Evolutionary conservation across 1,140 invertebrate species (phyloP).

Genomic region (Caenorhabditis remanei): DNA sequence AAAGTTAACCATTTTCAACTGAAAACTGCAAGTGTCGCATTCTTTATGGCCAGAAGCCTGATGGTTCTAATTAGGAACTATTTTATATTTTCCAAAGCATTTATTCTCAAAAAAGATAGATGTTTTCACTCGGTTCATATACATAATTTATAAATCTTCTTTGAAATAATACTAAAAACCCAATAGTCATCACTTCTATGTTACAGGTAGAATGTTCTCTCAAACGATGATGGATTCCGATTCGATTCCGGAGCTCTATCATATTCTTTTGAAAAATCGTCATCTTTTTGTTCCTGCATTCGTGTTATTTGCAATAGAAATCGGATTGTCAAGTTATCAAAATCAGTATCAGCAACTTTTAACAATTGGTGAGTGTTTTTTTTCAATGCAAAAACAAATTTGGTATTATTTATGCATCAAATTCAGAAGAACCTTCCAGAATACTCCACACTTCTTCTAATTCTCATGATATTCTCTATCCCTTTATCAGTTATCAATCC

Average conservation of each 20-base stretch:
- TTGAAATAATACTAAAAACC: neutral
- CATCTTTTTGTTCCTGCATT: neutral
- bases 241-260: neutral
- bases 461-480: neutral
- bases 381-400: neutral
- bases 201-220: neutral
- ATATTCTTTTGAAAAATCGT: neutral
- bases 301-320: neutral
- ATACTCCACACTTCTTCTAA: slow-evolving; percentile 6
- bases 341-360: neutral
- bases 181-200: neutral
- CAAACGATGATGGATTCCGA: neutral
- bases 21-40: no score
- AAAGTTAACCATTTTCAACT: no score
- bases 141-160: no score
- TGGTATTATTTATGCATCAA: neutral
- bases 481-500: slow-evolving; percentile 12
- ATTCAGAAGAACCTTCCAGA: neutral
- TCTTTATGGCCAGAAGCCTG: no score
- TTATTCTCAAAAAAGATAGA: no score
- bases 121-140: no score
- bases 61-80: no score
- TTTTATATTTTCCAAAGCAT: no score
- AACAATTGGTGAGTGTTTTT: no score
- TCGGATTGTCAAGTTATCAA: neutral